Evolutionary conservation across 2,113 vertebrate genomes (phyloP).

Genomic region (Suricata suricatta): DNA sequence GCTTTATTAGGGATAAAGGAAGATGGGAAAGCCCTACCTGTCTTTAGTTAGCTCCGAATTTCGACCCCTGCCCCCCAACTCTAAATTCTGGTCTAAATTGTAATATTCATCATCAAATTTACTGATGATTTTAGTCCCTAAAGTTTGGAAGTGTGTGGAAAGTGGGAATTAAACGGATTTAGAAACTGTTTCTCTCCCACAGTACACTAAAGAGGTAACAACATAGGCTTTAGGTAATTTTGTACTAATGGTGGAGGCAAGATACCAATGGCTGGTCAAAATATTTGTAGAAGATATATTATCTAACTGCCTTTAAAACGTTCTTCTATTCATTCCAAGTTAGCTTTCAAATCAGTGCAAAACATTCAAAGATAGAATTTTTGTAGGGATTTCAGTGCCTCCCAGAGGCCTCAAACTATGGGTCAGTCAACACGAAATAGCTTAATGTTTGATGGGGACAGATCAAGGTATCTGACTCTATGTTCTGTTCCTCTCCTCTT

Average conservation of each 20-base stretch:
- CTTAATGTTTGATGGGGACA: background rate
- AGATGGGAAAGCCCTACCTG: accelerated
- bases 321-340: background rate
- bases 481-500: background rate
- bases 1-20: background rate
- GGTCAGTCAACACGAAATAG: background rate
- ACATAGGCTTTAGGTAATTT: background rate
- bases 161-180: background rate
- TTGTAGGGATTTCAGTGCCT: background rate
- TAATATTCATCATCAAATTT: background rate
- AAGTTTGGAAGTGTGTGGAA: background rate
- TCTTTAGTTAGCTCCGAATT: background rate
- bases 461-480: background rate
- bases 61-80: background rate
- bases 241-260: background rate
- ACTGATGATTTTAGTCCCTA: background rate
- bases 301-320: background rate
- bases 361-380: background rate
- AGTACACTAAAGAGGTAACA: background rate
- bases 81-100: background rate
- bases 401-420: background rate
- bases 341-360: background rate
- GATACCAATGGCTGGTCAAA: background rate
- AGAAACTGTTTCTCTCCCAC: background rate
- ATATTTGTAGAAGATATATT: background rate